A percentile compares a stretch with the other conserved stretches of the same genome.
phyloP scores from a whole-genome alignment of 2,113 vertebrate species.

The Sarotherodon lohbergeri region DNA sequence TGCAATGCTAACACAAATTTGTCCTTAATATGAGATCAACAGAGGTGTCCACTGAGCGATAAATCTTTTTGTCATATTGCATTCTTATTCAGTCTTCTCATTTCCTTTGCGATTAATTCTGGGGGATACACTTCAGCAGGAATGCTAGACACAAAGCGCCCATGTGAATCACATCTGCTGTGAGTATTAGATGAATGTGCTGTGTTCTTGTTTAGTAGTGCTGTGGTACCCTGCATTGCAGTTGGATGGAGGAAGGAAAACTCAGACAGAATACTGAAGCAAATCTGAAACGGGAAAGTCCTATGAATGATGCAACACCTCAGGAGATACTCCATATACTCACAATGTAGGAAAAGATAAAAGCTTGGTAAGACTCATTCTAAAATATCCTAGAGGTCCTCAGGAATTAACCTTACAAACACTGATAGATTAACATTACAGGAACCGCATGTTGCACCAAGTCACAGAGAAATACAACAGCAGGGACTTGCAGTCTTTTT shows the following conservation, averaged over 20 bases:
- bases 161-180: constrained; percentile 16
- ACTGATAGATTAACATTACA: neutral
- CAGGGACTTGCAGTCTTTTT: neutral
- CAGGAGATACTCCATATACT: neutral
- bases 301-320: constrained; percentile 1
- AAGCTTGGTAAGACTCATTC: neutral
- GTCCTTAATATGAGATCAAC: neutral
- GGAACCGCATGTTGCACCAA: neutral
- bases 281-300: constrained; percentile 4
- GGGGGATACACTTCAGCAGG: neutral
- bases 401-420: neutral
- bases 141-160: neutral
- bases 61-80: neutral
- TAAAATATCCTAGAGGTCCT: neutral
- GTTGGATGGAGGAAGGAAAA: neutral
- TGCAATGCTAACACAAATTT: neutral
- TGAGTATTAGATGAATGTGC: neutral
- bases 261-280: constrained; percentile 30
- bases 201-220: neutral
- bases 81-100: neutral
- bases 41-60: neutral
- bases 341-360: neutral
- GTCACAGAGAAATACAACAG: neutral
- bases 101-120: neutral
- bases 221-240: constrained; percentile 33